A percentile compares a stretch with the other conserved stretches of the same genome.
These are phyloP conservation scores for Theristicus caerulescens DNA, from an alignment of 2,113 vertebrate species.

Conservation along the genomic window DNA sequence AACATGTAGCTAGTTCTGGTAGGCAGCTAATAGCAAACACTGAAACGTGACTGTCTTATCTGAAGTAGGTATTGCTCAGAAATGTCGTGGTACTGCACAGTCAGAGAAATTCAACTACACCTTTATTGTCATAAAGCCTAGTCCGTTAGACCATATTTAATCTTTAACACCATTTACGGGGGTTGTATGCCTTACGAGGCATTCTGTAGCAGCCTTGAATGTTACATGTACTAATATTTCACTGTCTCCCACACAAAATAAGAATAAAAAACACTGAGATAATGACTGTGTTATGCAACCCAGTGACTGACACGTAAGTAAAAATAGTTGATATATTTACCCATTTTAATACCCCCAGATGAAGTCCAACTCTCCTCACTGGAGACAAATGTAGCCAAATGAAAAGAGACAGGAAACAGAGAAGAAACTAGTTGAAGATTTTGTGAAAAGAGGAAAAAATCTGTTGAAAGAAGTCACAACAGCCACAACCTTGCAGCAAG, in stretches of 20 bases:
- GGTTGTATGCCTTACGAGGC: not conserved
- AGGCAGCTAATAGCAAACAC: not conserved
- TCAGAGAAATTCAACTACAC: not conserved
- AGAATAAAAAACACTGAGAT: constrained; percentile 23
- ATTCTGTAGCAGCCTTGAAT: not conserved
- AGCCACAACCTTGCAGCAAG: not conserved
- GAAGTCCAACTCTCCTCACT: not conserved
- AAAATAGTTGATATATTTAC: not conserved
- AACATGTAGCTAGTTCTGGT: not conserved
- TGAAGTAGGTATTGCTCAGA: not conserved
- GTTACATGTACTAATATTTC: not conserved
- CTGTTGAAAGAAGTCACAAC: not conserved
- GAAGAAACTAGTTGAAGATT: not conserved
- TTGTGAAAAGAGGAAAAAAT: not conserved
- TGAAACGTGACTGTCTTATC: not conserved
- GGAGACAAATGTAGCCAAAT: not conserved
- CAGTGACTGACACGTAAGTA: not conserved
- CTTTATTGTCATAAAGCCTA: not conserved
- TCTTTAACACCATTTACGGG: rapidly evolving
- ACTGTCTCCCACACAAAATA: not conserved
- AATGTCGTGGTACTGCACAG: not conserved
- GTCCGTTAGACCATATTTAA: not conserved
- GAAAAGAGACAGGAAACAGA: not conserved
- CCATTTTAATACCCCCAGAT: not conserved
- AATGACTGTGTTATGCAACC: not conserved